Percentiles rank a stretch among this genome's conserved stretches.
These are phyloP conservation scores for Phasia obesa DNA, from an alignment of 2,888 invertebrate genomes.

Conservation along the genomic window DNA sequence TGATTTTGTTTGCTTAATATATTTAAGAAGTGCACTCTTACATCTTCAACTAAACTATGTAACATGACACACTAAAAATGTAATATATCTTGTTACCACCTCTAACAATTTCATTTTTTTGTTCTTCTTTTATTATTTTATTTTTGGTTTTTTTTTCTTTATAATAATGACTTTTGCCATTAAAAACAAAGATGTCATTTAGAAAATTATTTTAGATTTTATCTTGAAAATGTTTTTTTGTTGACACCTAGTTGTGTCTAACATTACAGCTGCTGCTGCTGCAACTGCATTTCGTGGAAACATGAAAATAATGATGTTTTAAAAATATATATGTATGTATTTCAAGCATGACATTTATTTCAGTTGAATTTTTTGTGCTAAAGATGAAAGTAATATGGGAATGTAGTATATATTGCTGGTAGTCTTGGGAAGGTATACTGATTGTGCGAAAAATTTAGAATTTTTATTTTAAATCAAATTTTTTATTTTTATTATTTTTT, in stretches of 20 bases:
- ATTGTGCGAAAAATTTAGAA: neutral
- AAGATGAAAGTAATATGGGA: neutral
- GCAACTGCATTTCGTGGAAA: constrained; percentile 8
- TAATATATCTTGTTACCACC: constrained; percentile 56
- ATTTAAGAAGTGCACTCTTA: neutral
- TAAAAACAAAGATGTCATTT: constrained; percentile 61
- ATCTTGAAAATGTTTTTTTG: constrained; percentile 23
- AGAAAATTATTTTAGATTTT: constrained; percentile 55
- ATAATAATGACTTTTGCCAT: constrained; percentile 58
- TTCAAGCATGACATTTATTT: neutral
- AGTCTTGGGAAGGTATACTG: neutral
- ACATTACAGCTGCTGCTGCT: constrained; percentile 1
- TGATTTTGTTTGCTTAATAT: neutral
- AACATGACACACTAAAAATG: constrained; percentile 25
- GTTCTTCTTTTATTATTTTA: neutral
- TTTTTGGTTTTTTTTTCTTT: neutral
- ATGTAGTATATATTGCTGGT: neutral
- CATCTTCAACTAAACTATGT: neutral
- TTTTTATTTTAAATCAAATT: neutral
- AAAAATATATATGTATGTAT: neutral
- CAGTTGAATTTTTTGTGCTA: constrained; percentile 12
- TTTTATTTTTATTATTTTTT: neutral
- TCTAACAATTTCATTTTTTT: constrained; percentile 32
- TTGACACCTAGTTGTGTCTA: constrained; percentile 41
- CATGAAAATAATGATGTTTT: constrained; percentile 29